Evolutionary conservation across 2,113 vertebrate species (phyloP).

Genomic region (Marcusenius ussheri): DNA sequence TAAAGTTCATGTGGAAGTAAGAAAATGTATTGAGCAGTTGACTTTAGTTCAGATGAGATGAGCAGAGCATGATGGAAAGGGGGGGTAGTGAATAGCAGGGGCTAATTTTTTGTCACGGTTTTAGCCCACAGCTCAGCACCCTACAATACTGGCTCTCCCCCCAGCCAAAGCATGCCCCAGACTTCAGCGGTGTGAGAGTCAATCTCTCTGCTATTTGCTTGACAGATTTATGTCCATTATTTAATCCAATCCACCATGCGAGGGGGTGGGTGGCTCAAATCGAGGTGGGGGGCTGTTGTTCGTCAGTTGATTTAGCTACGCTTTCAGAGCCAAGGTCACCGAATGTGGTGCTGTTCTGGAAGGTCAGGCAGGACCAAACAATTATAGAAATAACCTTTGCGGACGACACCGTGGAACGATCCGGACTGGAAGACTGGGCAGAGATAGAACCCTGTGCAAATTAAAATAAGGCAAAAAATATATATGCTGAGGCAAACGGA

Average conservation of each 20-base stretch:
- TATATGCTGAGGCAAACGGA: background rate
- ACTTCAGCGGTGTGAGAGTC: conserved; percentile 23
- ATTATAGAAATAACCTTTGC: conserved; percentile 67
- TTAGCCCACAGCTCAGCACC: conserved; percentile 23
- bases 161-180: conserved; percentile 9
- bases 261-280: background rate
- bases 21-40: background rate
- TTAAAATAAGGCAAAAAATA: background rate
- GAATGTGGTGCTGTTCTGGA: conserved; percentile 28
- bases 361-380: conserved; percentile 48
- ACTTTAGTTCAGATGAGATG: background rate
- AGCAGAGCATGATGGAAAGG: conserved; percentile 22
- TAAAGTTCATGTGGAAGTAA: background rate
- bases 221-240: conserved; percentile 57
- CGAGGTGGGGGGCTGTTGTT: background rate
- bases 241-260: conserved; percentile 53
- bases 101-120: conserved; percentile 26
- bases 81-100: background rate
- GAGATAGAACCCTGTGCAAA: background rate
- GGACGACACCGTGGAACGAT: conserved; percentile 16
- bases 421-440: background rate
- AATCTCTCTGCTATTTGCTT: conserved; percentile 51
- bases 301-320: conserved; percentile 46
- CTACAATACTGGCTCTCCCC: conserved; percentile 34
- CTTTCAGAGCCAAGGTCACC: conserved; percentile 46